phyloP scores from a whole-genome alignment of 2,888 invertebrate genomes.

The Leucania comma region DNA sequence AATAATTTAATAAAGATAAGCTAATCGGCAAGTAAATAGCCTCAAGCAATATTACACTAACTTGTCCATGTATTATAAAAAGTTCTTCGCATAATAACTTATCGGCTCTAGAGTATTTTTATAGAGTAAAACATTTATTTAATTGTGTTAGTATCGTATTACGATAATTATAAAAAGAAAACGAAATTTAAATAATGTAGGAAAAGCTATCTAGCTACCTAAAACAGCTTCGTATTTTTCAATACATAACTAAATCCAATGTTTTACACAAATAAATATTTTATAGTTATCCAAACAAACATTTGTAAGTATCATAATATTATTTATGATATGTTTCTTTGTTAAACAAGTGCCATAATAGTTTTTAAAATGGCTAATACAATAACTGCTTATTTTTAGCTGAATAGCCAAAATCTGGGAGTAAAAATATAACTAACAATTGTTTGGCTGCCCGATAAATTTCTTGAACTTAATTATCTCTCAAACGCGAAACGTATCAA shows the following conservation, averaged over 20 bases:
- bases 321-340: slow-evolving; percentile 52
- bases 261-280: slow-evolving; percentile 25
- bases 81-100: slow-evolving; percentile 21
- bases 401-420: slow-evolving; percentile 2
- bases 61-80: slow-evolving; percentile 31
- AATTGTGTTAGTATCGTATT: slow-evolving; percentile 19
- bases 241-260: slow-evolving; percentile 16
- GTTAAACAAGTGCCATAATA: slow-evolving; percentile 35
- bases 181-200: slow-evolving; percentile 6
- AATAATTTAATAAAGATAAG: slow-evolving; percentile 31
- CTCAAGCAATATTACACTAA: slow-evolving; percentile 39
- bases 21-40: slow-evolving; percentile 48
- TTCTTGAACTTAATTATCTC: not conserved
- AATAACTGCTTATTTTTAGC: slow-evolving; percentile 5
- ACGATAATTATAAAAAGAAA: slow-evolving; percentile 6
- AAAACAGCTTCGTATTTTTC: slow-evolving; percentile 33
- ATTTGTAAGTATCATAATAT: slow-evolving; percentile 35
- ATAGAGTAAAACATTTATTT: slow-evolving; percentile 16
- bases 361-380: slow-evolving; percentile 27
- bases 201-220: slow-evolving; percentile 55
- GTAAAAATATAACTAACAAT: slow-evolving; percentile 7
- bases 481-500: not conserved
- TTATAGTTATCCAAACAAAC: slow-evolving; percentile 11
- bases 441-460: slow-evolving; percentile 30
- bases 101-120: slow-evolving; percentile 24